phyloP scores from a whole-genome alignment of 1,140 invertebrate genomes.

The Hypsibius dujardini region DNA sequence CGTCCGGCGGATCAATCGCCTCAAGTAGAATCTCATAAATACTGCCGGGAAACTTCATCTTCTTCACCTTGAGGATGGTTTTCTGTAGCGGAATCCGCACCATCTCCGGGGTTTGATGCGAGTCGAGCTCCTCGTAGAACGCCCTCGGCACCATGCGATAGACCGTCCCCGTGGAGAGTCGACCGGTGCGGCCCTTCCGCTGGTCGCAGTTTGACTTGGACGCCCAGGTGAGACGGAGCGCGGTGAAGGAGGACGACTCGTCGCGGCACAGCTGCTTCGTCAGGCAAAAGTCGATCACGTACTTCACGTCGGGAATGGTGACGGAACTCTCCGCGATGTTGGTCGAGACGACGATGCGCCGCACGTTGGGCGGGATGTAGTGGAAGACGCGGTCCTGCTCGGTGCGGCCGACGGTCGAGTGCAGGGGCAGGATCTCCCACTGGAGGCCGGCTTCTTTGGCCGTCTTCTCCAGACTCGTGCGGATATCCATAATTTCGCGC shows the following conservation, averaged over 20 bases:
- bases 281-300: conserved; percentile 89
- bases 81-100: conserved; percentile 76
- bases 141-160: conserved; percentile 57
- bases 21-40: conserved; percentile 61
- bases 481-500: conserved; percentile 36
- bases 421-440: background rate
- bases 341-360: conserved; percentile 56
- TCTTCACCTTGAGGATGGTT: conserved; percentile 62
- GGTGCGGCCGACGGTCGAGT: background rate
- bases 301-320: conserved; percentile 77
- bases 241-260: conserved; percentile 53
- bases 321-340: conserved; percentile 88
- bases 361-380: background rate
- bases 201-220: conserved; percentile 72
- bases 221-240: conserved; percentile 63
- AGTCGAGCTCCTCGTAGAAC: conserved; percentile 63
- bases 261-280: conserved; percentile 63
- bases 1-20: conserved; percentile 67
- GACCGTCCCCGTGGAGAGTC: conserved; percentile 62
- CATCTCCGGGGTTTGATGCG: conserved; percentile 84
- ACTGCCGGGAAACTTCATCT: conserved; percentile 53
- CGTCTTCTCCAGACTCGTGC: conserved; percentile 22
- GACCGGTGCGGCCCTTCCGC: conserved; percentile 68
- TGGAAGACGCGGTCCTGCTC: background rate
- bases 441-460: background rate